Percentiles rank a stretch among this genome's conserved stretches.
Evolutionary conservation across 2,888 invertebrate genomes (phyloP).

Genomic region (Serrognathus titanus): DNA sequence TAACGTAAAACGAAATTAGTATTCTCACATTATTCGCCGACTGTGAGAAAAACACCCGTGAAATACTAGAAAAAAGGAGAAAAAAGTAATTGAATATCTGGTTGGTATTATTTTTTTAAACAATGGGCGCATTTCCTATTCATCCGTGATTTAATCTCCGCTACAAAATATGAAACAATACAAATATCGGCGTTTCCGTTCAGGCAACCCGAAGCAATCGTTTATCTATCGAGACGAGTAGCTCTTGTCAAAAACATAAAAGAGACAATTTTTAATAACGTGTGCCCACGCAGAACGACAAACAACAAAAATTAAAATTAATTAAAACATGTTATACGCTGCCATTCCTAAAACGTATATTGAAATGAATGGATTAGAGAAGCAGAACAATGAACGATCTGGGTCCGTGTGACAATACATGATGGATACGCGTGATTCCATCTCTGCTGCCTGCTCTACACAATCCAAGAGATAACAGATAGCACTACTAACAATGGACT

Average conservation of each 20-base stretch:
- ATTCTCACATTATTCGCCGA: neutral
- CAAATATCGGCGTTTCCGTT: constrained; percentile 2
- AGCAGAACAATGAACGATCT: constrained; percentile 49
- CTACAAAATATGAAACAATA: constrained; percentile 2
- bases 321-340: constrained; percentile 41
- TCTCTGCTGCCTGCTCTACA: constrained; percentile 40
- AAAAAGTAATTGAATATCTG: neutral
- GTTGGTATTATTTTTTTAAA: neutral
- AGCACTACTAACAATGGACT: constrained; percentile 42
- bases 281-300: constrained; percentile 26
- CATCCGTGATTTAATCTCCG: neutral
- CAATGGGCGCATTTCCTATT: constrained; percentile 1
- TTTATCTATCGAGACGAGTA: neutral
- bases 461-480: constrained; percentile 26
- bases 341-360: constrained; percentile 39
- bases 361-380: constrained; percentile 44
- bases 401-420: constrained; percentile 49
- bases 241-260: constrained; percentile 21
- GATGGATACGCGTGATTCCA: constrained; percentile 48
- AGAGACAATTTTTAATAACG: constrained; percentile 40
- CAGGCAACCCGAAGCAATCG: neutral
- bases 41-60: neutral
- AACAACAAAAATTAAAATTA: constrained; percentile 42
- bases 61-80: neutral
- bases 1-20: neutral